A percentile compares a stretch with the other conserved stretches of the same genome.
phyloP scores from a whole-genome alignment of 2,113 vertebrate genomes.

The Cryptomyrus ogoouensis region DNA sequence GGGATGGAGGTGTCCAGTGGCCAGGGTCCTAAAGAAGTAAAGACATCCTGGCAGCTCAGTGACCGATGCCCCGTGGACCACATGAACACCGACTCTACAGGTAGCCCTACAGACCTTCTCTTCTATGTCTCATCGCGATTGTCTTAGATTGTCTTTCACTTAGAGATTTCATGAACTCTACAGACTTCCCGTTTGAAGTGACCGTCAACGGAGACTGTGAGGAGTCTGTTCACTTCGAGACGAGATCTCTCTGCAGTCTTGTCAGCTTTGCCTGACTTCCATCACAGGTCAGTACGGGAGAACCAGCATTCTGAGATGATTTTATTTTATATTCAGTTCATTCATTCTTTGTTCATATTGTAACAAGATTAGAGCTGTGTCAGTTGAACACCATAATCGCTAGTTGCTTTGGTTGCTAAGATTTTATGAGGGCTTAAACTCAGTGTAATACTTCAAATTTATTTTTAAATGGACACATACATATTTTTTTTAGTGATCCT shows the following conservation, averaged over 20 bases:
- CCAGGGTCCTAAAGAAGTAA: constrained; percentile 70
- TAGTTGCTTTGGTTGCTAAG: background rate
- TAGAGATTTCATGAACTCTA: constrained; percentile 12
- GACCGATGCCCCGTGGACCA: constrained; percentile 68
- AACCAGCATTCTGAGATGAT: background rate
- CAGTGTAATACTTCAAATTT: background rate
- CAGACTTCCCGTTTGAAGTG: constrained; percentile 66
- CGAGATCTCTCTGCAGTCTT: constrained; percentile 52
- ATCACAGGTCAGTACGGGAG: constrained; percentile 27
- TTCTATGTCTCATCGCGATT: background rate
- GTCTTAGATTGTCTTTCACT: background rate
- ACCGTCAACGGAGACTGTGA: constrained; percentile 56
- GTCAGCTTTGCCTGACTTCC: constrained; percentile 47
- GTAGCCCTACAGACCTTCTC: constrained; percentile 43
- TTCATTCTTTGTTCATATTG: background rate
- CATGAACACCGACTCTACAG: constrained; percentile 50
- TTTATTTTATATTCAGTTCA: background rate
- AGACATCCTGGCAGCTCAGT: constrained; percentile 75
- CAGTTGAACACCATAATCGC: background rate
- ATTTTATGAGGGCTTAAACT: background rate
- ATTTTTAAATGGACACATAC: background rate
- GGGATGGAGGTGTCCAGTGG: constrained; percentile 76
- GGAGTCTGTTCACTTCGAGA: constrained; percentile 65
- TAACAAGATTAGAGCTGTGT: background rate
- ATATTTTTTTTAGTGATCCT: background rate